These are phyloP conservation scores for Drosophila lacteicornis DNA, from an alignment of 1,140 invertebrate species.

Conservation along the genomic window DNA sequence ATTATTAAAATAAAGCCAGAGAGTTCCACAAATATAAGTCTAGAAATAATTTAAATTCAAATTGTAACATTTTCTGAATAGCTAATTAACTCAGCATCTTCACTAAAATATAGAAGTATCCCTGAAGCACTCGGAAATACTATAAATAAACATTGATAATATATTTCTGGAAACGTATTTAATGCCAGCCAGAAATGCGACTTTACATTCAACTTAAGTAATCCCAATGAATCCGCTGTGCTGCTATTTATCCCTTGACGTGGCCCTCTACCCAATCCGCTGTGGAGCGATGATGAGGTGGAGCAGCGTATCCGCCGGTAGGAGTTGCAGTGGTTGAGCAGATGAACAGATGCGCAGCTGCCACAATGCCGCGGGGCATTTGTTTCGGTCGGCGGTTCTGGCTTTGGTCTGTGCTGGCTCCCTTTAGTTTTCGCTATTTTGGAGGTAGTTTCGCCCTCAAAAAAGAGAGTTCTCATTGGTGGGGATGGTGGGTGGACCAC, in stretches of 20 bases:
- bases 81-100: background rate
- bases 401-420: conserved; percentile 2
- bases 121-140: background rate
- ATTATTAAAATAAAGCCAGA: no score
- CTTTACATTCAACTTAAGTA: background rate
- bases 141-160: background rate
- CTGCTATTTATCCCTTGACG: background rate
- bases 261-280: background rate
- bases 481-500: conserved; percentile 9
- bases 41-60: background rate
- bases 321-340: conserved; percentile 18
- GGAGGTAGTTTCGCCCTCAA: conserved; percentile 17
- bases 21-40: background rate
- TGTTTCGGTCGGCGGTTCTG: conserved; percentile 47
- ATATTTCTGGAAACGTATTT: conserved; percentile 2
- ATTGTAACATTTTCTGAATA: background rate
- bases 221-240: no score
- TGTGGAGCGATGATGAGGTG: conserved; percentile 2
- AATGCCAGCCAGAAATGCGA: background rate
- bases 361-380: conserved; percentile 39
- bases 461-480: background rate
- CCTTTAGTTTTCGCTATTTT: conserved; percentile 31
- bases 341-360: conserved; percentile 27
- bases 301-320: conserved; percentile 4
- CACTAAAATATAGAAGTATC: background rate